Conservation (phyloP, 2,797 vertebrate species). For the Argya squamiceps region DNA sequence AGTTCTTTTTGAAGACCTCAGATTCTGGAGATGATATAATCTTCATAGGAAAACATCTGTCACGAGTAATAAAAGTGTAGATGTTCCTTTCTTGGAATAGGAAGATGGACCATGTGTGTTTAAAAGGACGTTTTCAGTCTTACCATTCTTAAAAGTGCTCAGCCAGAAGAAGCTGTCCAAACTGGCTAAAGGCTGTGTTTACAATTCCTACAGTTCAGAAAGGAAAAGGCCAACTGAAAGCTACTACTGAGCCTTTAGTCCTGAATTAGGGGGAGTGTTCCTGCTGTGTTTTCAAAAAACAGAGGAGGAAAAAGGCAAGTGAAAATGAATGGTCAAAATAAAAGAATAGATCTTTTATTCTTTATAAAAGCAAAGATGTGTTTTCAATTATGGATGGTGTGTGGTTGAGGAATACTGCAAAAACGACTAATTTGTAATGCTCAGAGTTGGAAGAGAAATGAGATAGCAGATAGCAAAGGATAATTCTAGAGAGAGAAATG, state of each 20-base stretch:
- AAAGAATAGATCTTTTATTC: background rate
- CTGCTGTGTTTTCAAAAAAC: background rate
- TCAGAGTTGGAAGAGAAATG: background rate
- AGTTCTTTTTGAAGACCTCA: background rate
- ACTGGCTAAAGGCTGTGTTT: background rate
- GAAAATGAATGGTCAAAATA: background rate
- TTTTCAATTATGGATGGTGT: background rate
- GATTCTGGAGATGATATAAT: background rate
- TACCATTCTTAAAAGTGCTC: background rate
- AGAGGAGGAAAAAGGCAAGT: background rate
- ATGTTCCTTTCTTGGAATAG: background rate
- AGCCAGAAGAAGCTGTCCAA: background rate
- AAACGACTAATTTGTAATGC: background rate
- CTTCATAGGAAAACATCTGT: background rate
- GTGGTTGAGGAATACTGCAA: background rate
- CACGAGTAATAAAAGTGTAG: background rate
- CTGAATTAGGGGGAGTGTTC: background rate
- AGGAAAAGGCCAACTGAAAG: background rate
- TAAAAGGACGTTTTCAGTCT: background rate
- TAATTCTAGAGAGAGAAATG: background rate
- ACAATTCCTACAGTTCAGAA: background rate
- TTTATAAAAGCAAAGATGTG: fast-evolving
- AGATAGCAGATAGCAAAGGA: background rate
- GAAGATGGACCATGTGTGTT: background rate
- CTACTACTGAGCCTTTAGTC: background rate